Percentiles rank a stretch among this genome's conserved stretches.
Evolutionary conservation across 2,797 vertebrate species (phyloP).

Genomic region (Loriculus beryllinus): DNA sequence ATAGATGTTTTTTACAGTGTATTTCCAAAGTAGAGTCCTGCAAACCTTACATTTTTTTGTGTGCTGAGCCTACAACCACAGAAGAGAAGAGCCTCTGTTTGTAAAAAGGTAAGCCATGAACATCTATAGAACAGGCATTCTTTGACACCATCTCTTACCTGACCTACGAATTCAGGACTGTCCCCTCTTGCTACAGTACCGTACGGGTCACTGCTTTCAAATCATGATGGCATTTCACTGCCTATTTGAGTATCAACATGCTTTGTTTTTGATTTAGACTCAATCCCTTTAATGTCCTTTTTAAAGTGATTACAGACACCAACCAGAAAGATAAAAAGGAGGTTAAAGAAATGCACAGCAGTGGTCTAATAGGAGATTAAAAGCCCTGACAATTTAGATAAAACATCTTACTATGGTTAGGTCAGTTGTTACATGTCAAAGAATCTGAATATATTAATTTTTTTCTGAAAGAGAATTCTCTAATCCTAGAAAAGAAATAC

Average conservation of each 20-base stretch:
- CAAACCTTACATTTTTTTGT: not conserved
- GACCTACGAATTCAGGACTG: constrained; percentile 52
- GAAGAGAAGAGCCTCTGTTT: constrained; percentile 57
- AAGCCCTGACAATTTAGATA: not conserved
- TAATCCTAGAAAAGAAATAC: not conserved
- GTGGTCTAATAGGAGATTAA: constrained; percentile 5
- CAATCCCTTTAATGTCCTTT: constrained; percentile 55
- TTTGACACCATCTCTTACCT: constrained; percentile 51
- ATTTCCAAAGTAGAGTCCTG: constrained; percentile 17
- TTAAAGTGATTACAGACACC: constrained; percentile 50
- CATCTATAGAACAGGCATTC: constrained; percentile 39
- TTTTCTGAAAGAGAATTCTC: not conserved
- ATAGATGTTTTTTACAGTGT: not conserved
- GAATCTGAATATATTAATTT: not conserved
- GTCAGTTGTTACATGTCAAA: not conserved
- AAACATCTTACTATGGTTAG: not conserved
- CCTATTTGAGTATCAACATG: constrained; percentile 53
- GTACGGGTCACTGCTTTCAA: constrained; percentile 52
- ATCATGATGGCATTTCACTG: constrained; percentile 57
- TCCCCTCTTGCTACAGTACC: constrained; percentile 52
- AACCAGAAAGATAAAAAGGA: constrained; percentile 62
- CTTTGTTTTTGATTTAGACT: constrained; percentile 62
- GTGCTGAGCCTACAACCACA: constrained; percentile 50
- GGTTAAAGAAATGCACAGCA: constrained; percentile 45
- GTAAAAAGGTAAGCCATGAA: constrained; percentile 37